Evolutionary conservation across 2,797 vertebrate genomes (phyloP).

Genomic region (Gallinago stenura): DNA sequence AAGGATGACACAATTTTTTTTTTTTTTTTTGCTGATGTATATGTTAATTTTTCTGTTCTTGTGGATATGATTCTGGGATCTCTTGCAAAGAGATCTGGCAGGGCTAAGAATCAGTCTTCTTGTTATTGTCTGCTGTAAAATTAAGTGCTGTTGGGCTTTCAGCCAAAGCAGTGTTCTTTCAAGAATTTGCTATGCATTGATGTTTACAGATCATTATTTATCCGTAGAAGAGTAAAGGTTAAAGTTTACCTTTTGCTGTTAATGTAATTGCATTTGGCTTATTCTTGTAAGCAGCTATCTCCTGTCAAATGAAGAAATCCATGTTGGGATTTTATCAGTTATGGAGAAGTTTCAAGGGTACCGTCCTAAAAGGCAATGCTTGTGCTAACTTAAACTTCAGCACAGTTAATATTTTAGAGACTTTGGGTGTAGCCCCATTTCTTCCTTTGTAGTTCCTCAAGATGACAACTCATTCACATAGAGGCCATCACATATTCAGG

Average conservation of each 20-base stretch:
- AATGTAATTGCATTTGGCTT: conserved; percentile 80
- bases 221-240: conserved; percentile 1
- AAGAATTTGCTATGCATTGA: not conserved
- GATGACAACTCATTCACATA: not conserved
- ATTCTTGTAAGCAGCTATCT: conserved; percentile 85
- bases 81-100: not conserved
- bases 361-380: not conserved
- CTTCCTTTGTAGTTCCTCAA: not conserved
- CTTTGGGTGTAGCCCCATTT: not conserved
- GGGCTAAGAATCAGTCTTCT: not conserved
- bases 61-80: not conserved
- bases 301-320: conserved; percentile 72
- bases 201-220: not conserved
- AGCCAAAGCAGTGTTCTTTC: not conserved
- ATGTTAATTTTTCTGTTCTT: not conserved
- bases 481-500: not conserved
- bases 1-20: not conserved
- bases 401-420: not conserved
- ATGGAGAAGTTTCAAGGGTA: not conserved
- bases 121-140: not conserved
- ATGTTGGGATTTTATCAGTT: not conserved
- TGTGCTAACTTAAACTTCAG: not conserved
- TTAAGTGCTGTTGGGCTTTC: not conserved
- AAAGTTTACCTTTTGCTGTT: conserved; percentile 82
- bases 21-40: not conserved